phyloP scores from a whole-genome alignment of 1,140 invertebrate genomes.

The Goniozus legneri region DNA sequence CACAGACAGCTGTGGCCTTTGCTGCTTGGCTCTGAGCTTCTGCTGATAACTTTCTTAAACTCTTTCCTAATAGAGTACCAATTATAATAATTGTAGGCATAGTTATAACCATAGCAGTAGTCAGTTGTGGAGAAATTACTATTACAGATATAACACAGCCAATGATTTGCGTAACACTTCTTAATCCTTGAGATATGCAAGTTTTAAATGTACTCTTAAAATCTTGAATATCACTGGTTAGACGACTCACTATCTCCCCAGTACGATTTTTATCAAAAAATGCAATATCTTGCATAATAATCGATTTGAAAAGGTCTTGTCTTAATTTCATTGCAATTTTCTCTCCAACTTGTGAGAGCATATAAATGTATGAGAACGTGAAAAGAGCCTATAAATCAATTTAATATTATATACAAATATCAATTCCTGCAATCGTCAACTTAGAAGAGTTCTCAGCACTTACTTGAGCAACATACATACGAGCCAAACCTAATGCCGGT shows the following conservation, averaged over 20 bases:
- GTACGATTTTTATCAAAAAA: slow-evolving; percentile 90
- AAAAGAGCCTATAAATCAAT: slow-evolving; percentile 68
- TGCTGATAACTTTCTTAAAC: slow-evolving; percentile 70
- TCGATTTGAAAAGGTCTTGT: slow-evolving; percentile 76
- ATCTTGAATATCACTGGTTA: slow-evolving; percentile 92
- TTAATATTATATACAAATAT: slow-evolving; percentile 9
- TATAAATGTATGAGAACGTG: slow-evolving; percentile 86
- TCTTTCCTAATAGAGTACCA: slow-evolving; percentile 71
- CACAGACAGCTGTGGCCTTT: slow-evolving; percentile 80
- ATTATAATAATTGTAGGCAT: slow-evolving; percentile 78
- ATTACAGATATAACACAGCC: slow-evolving; percentile 77
- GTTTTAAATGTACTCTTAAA: slow-evolving; percentile 96
- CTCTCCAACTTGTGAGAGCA: slow-evolving; percentile 83
- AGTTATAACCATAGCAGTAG: slow-evolving; percentile 72
- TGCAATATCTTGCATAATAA: slow-evolving; percentile 82
- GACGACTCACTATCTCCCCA: slow-evolving; percentile 84
- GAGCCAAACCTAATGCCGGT: slow-evolving; percentile 65
- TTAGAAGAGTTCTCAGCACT: slow-evolving; percentile 29
- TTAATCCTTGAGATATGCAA: slow-evolving; percentile 83
- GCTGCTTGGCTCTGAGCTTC: slow-evolving; percentile 74
- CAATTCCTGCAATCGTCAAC: too few species aligned
- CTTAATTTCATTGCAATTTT: slow-evolving; percentile 77
- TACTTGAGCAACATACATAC: slow-evolving; percentile 70
- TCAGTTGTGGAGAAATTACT: slow-evolving; percentile 85
- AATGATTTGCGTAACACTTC: slow-evolving; percentile 77